A percentile compares a stretch with the other conserved stretches of the same genome.
Conservation (phyloP, 2,888 invertebrate species). For the Yponomeuta sedellus region DNA sequence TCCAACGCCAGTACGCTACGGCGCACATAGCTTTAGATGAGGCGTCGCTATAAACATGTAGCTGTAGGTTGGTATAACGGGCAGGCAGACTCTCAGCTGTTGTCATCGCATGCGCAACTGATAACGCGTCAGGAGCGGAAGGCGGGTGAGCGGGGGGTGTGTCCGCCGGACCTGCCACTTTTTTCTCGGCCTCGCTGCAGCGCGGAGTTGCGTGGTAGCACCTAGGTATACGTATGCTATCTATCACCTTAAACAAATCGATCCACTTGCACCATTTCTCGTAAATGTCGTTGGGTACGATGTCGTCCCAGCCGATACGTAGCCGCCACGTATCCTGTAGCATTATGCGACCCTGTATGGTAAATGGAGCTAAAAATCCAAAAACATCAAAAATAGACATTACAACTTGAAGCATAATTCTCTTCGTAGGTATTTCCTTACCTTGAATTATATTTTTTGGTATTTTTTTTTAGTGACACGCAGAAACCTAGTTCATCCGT, state of each 20-base stretch:
- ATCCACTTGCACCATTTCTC: conserved; percentile 1
- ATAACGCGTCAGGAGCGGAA: background rate
- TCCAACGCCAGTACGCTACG: background rate
- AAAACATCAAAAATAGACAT: conserved; percentile 5
- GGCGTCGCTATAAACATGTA: conserved; percentile 13
- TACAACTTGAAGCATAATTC: background rate
- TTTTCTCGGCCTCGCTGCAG: too few species aligned
- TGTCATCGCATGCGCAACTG: background rate
- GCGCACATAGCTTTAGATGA: conserved; percentile 9
- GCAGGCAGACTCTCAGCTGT: too few species aligned
- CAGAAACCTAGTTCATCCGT: too few species aligned
- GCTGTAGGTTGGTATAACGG: background rate
- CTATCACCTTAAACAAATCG: background rate
- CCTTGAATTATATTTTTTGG: too few species aligned
- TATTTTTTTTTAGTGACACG: too few species aligned
- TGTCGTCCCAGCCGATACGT: background rate
- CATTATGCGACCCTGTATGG: background rate
- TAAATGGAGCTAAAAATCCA: background rate
- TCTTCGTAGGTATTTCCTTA: background rate
- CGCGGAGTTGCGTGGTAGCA: too few species aligned
- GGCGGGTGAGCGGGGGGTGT: too few species aligned
- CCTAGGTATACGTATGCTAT: too few species aligned
- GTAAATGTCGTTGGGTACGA: background rate
- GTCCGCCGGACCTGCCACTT: too few species aligned
- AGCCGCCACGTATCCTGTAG: background rate